Conservation (phyloP, 2,113 vertebrate species). For the Saguinus midas region DNA sequence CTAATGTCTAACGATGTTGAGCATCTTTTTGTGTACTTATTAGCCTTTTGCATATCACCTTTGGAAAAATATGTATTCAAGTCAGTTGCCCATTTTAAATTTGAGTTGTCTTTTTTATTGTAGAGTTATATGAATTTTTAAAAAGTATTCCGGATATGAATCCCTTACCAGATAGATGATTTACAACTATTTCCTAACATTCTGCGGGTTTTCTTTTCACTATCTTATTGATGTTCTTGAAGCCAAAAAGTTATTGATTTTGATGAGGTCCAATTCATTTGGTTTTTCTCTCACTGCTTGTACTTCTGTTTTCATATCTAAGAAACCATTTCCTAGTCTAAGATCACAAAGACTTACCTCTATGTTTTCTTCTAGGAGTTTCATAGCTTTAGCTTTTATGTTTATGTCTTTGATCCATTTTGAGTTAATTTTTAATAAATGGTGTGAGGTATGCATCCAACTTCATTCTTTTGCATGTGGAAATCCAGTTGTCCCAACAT, state of each 20-base stretch:
- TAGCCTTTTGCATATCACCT: background rate
- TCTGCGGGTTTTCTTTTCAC: background rate
- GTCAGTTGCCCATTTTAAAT: background rate
- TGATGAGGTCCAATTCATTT: background rate
- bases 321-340: background rate
- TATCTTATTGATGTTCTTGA: background rate
- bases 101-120: background rate
- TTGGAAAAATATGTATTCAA: background rate
- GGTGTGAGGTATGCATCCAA: background rate
- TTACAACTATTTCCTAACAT: background rate
- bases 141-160: background rate
- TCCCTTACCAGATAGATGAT: background rate
- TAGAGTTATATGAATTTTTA: background rate
- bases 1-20: background rate
- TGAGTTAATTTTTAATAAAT: background rate
- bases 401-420: background rate
- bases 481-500: background rate
- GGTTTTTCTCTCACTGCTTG: background rate
- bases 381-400: background rate
- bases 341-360: background rate
- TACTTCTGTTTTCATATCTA: background rate
- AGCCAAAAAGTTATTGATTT: background rate
- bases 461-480: background rate
- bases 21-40: background rate
- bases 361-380: background rate